phyloP scores from a whole-genome alignment of 2,113 vertebrate genomes.

The Oxyura jamaicensis region DNA sequence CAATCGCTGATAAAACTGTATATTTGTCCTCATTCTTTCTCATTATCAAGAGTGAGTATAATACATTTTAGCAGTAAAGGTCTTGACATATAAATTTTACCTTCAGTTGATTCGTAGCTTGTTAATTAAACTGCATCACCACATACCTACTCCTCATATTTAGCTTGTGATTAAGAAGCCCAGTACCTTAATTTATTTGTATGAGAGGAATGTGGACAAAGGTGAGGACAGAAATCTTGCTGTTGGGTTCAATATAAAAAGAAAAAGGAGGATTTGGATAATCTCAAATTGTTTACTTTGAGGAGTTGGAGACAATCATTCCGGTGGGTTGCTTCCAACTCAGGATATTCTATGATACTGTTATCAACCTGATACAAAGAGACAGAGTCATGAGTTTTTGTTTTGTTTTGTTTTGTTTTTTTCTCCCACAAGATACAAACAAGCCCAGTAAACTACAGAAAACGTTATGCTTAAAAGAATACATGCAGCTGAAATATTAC shows the following conservation, averaged over 20 bases:
- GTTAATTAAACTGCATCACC: background rate
- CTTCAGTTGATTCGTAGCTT: background rate
- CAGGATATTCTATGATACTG: background rate
- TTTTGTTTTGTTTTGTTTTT: background rate
- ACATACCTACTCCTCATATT: background rate
- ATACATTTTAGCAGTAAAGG: background rate
- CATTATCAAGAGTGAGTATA: background rate
- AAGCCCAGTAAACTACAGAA: background rate
- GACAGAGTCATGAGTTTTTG: background rate
- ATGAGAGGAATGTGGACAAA: background rate
- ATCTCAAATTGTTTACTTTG: background rate
- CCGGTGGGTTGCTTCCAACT: background rate
- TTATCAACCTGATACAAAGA: background rate
- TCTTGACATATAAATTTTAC: background rate
- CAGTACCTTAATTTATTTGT: background rate
- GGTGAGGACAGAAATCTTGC: background rate
- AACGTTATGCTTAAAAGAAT: background rate
- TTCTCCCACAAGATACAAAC: background rate
- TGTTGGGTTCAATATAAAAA: background rate
- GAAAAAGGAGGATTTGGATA: background rate
- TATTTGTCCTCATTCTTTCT: background rate
- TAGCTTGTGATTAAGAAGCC: background rate
- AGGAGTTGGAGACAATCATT: background rate
- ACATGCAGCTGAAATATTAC: background rate
- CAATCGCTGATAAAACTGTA: background rate